Evolutionary conservation across 2,888 invertebrate genomes (phyloP).

Genomic region (Acrocyrtus sp.): DNA sequence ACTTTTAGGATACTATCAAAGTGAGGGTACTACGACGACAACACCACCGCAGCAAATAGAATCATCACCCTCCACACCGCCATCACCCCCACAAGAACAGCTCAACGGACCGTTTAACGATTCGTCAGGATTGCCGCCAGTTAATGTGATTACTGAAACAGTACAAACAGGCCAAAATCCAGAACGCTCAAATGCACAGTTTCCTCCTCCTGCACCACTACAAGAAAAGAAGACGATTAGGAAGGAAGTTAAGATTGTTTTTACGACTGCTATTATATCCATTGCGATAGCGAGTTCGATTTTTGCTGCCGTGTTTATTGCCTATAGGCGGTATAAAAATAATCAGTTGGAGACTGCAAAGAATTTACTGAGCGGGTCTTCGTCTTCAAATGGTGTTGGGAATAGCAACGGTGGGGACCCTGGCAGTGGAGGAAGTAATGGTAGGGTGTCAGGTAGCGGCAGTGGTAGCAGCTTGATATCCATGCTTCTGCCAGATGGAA

Average conservation of each 20-base stretch:
- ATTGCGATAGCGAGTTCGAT: constrained; percentile 25
- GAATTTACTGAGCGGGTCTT: constrained; percentile 6
- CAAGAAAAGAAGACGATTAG: constrained; percentile 14
- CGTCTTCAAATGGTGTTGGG: too few relatives aligned
- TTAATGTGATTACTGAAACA: too few relatives aligned
- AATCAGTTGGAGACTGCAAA: constrained; percentile 6
- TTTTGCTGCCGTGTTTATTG: not conserved
- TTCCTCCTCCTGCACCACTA: constrained; percentile 31
- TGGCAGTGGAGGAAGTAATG: constrained; percentile 6
- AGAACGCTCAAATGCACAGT: too few relatives aligned
- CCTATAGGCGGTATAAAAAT: constrained; percentile 24
- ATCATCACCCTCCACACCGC: not conserved
- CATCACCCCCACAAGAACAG: too few relatives aligned
- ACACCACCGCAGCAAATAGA: constrained; percentile 6
- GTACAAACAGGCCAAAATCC: too few relatives aligned
- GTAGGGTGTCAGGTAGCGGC: not conserved
- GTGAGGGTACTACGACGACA: not conserved
- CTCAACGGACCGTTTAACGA: too few relatives aligned
- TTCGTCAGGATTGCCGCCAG: too few relatives aligned
- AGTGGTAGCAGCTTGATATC: constrained; percentile 17
- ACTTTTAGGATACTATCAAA: constrained; percentile 24
- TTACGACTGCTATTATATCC: constrained; percentile 52
- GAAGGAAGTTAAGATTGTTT: constrained; percentile 48
- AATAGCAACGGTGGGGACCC: not conserved
- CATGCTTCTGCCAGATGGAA: not conserved